Base-by-base conservation (phyloP, 2,797 vertebrate species). In the Chiroxiphia lanceolata region DNA sequence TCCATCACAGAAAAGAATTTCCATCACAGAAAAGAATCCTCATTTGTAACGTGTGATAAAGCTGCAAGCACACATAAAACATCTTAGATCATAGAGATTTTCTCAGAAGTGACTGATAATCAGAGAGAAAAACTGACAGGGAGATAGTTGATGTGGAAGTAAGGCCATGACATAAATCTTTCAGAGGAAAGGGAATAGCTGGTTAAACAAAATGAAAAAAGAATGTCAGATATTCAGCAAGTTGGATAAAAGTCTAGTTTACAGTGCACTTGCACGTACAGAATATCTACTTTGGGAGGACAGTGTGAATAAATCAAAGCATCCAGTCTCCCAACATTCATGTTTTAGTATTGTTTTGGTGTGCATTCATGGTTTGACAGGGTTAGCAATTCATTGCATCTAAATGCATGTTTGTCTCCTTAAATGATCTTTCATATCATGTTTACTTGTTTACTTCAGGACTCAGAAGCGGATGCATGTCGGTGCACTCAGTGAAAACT, bases 391-490 rank as follows among this genome's bases (percentile, higher is more conserved):
- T 94, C 80, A 25, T 80, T 94, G 60, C 71, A 48, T 65, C 69
- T 54, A 54, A 79, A 77, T 16, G 7, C 1, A 0, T 17, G 3
- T 74, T 84, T 87, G 31, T 84, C 84, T 78, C 91, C 91, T 83
- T 40, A 89, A 75, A 85, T 53, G 82, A 65, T 87, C 56, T 84
- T 93, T 87, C 5, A 15, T 38, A 48, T 50, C 1, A 0, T 81
- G 72, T 95, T 96, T 96, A 85, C 82, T 93, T 87, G 90, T 69
- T 95, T 95, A 70, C 77, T 79, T 80, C 81, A 21, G 40, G 38
- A 44, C 34, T 94, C 51, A 61, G 60, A 68, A 14, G 11, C 4
- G 4, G 79, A 54, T 69, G 34, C 17, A 6, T 67, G 71, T 80
- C 56, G 57, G 53, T 12, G 33, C 53, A 60, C 42, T 53, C 54